Conservation (phyloP, 2,113 vertebrate species). For the Misgurnus mizolepis region DNA sequence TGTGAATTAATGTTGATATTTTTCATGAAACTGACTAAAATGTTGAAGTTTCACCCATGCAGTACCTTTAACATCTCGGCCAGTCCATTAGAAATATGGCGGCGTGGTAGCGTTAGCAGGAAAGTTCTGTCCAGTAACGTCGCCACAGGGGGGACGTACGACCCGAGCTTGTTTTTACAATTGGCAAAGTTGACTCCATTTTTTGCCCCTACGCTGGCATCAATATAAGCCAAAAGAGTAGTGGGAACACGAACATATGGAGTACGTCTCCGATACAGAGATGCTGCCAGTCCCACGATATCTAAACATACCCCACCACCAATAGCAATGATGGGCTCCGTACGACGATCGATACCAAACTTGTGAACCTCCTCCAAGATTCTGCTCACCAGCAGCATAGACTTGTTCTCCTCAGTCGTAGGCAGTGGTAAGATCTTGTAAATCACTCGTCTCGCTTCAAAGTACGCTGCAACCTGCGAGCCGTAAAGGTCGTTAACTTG, state of each 20-base stretch:
- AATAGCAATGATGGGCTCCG: constrained; percentile 79
- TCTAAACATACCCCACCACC: constrained; percentile 82
- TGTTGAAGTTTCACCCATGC: background rate
- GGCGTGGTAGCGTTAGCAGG: constrained; percentile 73
- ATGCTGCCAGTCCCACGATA: constrained; percentile 77
- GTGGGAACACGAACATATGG: constrained; percentile 83
- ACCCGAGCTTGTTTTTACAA: constrained; percentile 83
- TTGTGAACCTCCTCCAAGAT: constrained; percentile 79
- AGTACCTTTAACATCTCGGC: constrained; percentile 83
- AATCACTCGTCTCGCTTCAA: constrained; percentile 70
- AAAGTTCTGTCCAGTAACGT: constrained; percentile 80
- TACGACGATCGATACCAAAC: constrained; percentile 77
- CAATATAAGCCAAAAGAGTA: constrained; percentile 80
- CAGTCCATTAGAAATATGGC: constrained; percentile 80
- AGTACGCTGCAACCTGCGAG: constrained; percentile 68
- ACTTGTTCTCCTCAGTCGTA: constrained; percentile 81
- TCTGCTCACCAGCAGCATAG: constrained; percentile 76
- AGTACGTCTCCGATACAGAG: constrained; percentile 78
- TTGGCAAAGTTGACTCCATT: constrained; percentile 82
- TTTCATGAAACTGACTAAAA: background rate
- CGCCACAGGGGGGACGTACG: constrained; percentile 75
- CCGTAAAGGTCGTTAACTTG: constrained; percentile 76
- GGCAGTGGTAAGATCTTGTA: constrained; percentile 77
- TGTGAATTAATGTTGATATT: too few species aligned
- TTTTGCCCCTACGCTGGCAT: constrained; percentile 81